A percentile compares a stretch with the other conserved stretches of the same genome.
Evolutionary conservation across 2,797 vertebrate genomes (phyloP).

Genomic region (Heliangelus exortis): DNA sequence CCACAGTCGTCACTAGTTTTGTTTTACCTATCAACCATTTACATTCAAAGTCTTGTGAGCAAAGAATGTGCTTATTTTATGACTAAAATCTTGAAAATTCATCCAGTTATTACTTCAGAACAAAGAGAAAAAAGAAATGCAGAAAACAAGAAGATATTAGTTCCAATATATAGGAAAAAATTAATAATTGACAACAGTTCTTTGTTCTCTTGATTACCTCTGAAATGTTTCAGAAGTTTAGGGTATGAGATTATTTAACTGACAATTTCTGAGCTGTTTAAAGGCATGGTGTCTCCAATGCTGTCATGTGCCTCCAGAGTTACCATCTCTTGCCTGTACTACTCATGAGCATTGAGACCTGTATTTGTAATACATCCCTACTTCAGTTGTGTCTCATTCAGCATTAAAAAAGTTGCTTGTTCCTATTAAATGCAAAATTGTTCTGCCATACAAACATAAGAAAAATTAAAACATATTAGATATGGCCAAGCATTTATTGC

Average conservation of each 20-base stretch:
- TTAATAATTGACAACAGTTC: not conserved
- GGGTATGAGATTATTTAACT: not conserved
- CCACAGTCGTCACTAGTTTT: not conserved
- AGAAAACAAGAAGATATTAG: not conserved
- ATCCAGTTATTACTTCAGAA: not conserved
- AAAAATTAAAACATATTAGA: not conserved
- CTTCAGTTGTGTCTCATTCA: not conserved
- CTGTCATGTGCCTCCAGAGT: not conserved
- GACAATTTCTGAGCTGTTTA: not conserved
- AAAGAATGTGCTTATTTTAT: not conserved
- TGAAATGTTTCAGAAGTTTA: not conserved
- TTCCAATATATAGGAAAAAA: not conserved
- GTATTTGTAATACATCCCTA: not conserved
- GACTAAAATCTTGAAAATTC: not conserved
- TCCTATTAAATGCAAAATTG: not conserved
- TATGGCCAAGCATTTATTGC: not conserved
- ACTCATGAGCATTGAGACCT: not conserved
- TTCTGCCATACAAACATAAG: not conserved
- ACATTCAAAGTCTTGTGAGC: not conserved
- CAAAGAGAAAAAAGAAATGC: no score
- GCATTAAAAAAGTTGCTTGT: not conserved
- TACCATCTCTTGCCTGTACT: not conserved
- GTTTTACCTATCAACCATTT: not conserved
- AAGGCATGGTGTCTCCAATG: not conserved
- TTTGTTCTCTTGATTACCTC: not conserved